A percentile compares a stretch with the other conserved stretches of the same genome.
These are phyloP conservation scores for Callaeas wilsoni DNA, from an alignment of 2,113 vertebrate species.

Conservation along the genomic window DNA sequence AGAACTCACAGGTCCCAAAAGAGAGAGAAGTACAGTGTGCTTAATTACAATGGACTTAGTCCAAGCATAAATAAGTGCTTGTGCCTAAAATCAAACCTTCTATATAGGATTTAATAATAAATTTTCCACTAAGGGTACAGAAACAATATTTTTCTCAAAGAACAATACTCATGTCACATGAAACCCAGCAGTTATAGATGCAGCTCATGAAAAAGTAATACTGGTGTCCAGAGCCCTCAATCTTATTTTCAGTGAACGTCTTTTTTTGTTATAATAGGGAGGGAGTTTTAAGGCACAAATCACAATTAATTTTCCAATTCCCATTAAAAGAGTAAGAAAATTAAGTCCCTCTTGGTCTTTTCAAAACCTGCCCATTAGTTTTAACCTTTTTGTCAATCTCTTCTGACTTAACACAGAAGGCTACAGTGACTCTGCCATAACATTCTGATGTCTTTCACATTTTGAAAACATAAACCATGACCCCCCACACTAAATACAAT, in stretches of 20 bases:
- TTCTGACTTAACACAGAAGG: not conserved
- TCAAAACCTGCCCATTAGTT: not conserved
- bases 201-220: not conserved
- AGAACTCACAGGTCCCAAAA: not conserved
- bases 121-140: not conserved
- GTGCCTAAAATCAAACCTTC: not conserved
- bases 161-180: not conserved
- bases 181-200: not conserved
- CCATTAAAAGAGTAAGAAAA: not conserved
- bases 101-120: not conserved
- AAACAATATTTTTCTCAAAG: not conserved
- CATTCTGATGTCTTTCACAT: not conserved
- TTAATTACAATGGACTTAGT: not conserved
- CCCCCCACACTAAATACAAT: fast-evolving
- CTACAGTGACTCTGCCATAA: not conserved
- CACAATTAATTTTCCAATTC: not conserved
- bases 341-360: not conserved
- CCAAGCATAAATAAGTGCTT: not conserved
- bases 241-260: not conserved
- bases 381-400: not conserved
- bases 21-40: not conserved
- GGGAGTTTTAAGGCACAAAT: not conserved
- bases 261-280: not conserved
- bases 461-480: not conserved
- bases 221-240: not conserved